Evolutionary conservation across 2,113 vertebrate species (phyloP).

Genomic region (Saguinus imperator): DNA sequence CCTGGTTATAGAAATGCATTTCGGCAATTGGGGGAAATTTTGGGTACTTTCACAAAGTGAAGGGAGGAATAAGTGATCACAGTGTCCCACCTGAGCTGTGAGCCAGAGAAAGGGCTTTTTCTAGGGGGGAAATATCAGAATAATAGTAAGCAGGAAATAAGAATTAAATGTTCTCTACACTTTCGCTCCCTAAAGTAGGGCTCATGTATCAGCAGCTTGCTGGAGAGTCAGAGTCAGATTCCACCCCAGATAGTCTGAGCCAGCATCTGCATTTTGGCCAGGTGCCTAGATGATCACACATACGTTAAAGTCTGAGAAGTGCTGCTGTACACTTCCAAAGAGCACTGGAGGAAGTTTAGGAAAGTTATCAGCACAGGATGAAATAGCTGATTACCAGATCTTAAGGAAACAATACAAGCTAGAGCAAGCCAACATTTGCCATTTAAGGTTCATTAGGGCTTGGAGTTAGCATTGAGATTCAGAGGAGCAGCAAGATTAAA

Average conservation of each 20-base stretch:
- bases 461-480: background rate
- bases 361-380: background rate
- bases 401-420: background rate
- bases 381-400: background rate
- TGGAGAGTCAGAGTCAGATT: background rate
- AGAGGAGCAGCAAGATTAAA: background rate
- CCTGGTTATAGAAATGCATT: background rate
- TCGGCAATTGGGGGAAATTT: background rate
- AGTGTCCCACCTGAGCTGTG: background rate
- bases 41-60: background rate
- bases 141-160: background rate
- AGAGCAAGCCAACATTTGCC: background rate
- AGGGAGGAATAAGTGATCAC: background rate
- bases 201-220: background rate
- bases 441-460: background rate
- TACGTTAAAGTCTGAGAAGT: background rate
- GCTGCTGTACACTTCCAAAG: rapidly evolving
- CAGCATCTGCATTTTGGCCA: background rate
- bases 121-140: background rate
- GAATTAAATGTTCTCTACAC: background rate
- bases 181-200: background rate
- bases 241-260: background rate
- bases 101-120: background rate
- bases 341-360: too few species aligned
- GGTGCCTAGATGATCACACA: background rate